Percentiles rank a stretch among this genome's conserved stretches.
These are phyloP conservation scores for Pseudorhiza aurosa DNA, from an alignment of 30 jellyfish, hydroid and myxozoan species.

Conservation along the genomic window DNA sequence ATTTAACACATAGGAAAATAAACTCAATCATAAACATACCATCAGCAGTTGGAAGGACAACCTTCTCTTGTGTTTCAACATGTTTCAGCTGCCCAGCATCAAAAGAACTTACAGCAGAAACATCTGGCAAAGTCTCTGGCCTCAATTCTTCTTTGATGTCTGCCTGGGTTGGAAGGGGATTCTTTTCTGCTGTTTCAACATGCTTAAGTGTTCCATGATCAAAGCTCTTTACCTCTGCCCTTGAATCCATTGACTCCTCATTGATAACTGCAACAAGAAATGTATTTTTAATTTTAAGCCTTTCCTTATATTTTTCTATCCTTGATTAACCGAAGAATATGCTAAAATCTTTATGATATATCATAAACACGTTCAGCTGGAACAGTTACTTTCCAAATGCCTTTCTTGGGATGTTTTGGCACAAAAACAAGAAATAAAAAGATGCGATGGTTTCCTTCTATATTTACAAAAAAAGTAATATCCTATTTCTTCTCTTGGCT, in stretches of 20 bases:
- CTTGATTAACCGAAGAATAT: no score
- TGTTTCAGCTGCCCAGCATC: conserved; percentile 68
- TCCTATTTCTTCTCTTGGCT: no score
- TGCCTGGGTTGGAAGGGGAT: conserved; percentile 77
- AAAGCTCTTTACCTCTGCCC: conserved; percentile 73
- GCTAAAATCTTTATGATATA: no score
- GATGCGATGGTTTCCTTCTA: no score
- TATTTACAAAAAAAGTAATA: no score
- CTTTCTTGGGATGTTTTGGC: no score
- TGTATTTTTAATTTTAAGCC: no score
- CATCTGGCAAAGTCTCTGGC: conserved; percentile 77
- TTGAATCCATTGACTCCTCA: conserved; percentile 64
- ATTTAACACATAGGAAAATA: not conserved
- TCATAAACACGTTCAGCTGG: no score
- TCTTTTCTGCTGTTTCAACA: conserved; percentile 74
- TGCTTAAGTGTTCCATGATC: conserved; percentile 68
- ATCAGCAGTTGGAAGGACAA: conserved; percentile 72
- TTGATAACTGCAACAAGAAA: conserved; percentile 43
- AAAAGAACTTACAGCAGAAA: conserved; percentile 61
- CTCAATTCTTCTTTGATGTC: conserved; percentile 73
- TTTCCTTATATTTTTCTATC: no score
- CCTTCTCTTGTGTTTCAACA: conserved; percentile 77
- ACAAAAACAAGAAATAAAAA: no score
- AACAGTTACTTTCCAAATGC: no score
- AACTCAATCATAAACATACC: conserved; percentile 5